Conservation (phyloP, 2,113 vertebrate genomes). For the Eolophus roseicapilla region DNA sequence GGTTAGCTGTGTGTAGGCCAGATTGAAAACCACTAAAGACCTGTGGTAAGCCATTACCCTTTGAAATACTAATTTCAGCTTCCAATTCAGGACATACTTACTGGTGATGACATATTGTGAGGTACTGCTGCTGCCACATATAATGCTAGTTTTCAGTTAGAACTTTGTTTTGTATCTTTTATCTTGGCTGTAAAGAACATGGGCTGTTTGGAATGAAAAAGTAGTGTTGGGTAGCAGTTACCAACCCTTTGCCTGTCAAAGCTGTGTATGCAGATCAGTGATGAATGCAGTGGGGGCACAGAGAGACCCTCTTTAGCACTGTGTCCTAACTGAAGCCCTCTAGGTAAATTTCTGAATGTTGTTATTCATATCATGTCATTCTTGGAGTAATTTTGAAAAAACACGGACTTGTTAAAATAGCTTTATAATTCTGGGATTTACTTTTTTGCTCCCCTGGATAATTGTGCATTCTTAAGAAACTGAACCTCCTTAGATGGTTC, state of each 20-base stretch:
- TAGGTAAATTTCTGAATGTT: background rate
- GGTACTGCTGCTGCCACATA: background rate
- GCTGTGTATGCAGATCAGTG: background rate
- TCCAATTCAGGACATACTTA: background rate
- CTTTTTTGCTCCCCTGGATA: background rate
- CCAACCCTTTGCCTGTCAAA: background rate
- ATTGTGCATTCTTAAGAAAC: background rate
- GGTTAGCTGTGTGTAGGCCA: background rate
- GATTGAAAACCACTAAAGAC: background rate
- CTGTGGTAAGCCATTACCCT: background rate
- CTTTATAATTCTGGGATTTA: background rate
- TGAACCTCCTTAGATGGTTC: background rate
- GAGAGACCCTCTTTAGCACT: background rate
- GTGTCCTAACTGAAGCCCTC: background rate
- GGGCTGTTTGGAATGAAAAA: background rate
- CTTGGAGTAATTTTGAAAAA: background rate
- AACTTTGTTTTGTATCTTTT: background rate
- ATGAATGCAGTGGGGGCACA: background rate
- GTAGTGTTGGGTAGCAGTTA: background rate
- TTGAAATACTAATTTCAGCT: background rate
- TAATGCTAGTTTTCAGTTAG: background rate
- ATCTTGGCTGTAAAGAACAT: background rate
- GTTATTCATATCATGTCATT: background rate
- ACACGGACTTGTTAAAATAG: background rate
- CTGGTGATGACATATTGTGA: background rate